A percentile compares a stretch with the other conserved stretches of the same genome.
phyloP scores from a whole-genome alignment of 2,888 invertebrate species.

The Chaitophorus viminalis region DNA sequence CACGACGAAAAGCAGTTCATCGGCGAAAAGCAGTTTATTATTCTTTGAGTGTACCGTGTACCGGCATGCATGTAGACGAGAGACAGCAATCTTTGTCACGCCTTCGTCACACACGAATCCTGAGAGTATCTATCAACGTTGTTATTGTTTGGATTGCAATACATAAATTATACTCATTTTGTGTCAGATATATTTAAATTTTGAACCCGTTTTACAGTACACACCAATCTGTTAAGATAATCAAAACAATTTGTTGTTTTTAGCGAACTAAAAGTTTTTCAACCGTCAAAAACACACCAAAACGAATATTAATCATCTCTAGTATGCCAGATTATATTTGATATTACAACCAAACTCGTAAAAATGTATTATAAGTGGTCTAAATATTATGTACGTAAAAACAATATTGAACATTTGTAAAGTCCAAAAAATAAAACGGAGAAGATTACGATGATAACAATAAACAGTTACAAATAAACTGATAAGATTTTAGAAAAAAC shows the following conservation, averaged over 20 bases:
- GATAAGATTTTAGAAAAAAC: too few species aligned
- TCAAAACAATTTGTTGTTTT: slow-evolving; percentile 20
- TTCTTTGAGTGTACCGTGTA: slow-evolving; percentile 20
- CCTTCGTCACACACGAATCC: slow-evolving; percentile 54
- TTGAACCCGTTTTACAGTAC: slow-evolving; percentile 13
- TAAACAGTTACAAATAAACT: too few species aligned
- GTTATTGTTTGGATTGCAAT: slow-evolving; percentile 50
- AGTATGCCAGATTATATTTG: too few species aligned
- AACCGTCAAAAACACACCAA: too few species aligned
- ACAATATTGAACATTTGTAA: too few species aligned
- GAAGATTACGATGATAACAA: too few species aligned
- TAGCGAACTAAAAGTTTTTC: background rate
- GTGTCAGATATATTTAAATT: slow-evolving; percentile 11
- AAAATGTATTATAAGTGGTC: too few species aligned
- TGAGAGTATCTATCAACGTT: slow-evolving; percentile 33
- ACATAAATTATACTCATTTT: slow-evolving; percentile 50
- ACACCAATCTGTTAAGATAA: background rate
- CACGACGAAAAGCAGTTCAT: slow-evolving; percentile 48
- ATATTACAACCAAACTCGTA: too few species aligned
- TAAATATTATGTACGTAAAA: too few species aligned
- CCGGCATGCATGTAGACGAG: slow-evolving; percentile 39
- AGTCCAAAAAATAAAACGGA: too few species aligned
- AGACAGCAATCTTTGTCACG: slow-evolving; percentile 61
- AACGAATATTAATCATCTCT: too few species aligned
- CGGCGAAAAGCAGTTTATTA: slow-evolving; percentile 50